Percentiles rank a stretch among this genome's conserved stretches.
Evolutionary conservation across 2,113 vertebrate genomes (phyloP).

Genomic region (Peucedramus taeniatus): DNA sequence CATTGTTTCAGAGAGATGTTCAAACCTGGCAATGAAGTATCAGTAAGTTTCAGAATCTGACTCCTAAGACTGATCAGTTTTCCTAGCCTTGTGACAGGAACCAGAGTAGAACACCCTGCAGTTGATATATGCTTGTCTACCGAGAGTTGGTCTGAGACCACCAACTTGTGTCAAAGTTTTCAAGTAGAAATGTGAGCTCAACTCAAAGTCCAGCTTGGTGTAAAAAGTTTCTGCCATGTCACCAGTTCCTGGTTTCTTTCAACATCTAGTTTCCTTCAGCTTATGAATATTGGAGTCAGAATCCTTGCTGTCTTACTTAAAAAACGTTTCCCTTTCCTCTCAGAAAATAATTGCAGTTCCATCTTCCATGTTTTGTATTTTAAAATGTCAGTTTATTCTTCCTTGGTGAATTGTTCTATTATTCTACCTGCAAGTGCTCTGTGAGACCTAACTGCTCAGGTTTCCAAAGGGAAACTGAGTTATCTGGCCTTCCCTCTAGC

Average conservation of each 20-base stretch:
- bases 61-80: background rate
- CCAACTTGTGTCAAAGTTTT: background rate
- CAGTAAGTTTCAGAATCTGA: background rate
- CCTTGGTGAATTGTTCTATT: background rate
- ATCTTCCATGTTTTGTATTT: background rate
- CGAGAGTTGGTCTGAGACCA: background rate
- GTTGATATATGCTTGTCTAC: background rate
- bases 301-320: background rate
- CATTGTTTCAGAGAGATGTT: background rate
- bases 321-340: background rate
- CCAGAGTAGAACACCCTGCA: background rate
- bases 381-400: background rate
- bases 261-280: background rate
- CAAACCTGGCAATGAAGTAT: background rate
- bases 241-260: background rate
- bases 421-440: background rate
- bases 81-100: background rate
- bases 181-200: background rate
- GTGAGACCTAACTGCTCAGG: background rate
- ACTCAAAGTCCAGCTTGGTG: background rate
- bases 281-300: background rate
- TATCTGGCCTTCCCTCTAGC: background rate
- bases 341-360: background rate
- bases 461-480: background rate
- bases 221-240: background rate